Evolutionary conservation across 2,888 invertebrate species (phyloP).

Genomic region (Parapristionchus giblindavisi): DNA sequence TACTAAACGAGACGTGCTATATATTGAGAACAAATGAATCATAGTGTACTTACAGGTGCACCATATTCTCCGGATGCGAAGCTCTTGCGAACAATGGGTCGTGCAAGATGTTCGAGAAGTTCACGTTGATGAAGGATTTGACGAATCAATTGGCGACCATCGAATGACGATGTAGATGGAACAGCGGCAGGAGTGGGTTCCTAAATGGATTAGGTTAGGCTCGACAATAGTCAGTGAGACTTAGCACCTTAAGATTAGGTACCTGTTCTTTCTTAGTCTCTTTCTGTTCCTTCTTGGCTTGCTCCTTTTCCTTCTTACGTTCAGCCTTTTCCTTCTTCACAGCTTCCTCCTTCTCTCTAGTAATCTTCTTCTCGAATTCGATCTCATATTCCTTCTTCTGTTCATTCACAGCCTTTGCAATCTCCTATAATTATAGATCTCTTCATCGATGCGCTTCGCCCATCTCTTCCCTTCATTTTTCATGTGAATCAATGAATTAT

Average conservation of each 20-base stretch:
- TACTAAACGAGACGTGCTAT: no score
- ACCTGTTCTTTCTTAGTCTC: background rate
- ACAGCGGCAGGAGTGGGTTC: no score
- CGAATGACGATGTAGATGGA: no score
- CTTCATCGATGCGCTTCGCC: background rate
- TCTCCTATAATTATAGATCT: background rate
- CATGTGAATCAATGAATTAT: background rate
- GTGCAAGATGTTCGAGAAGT: background rate
- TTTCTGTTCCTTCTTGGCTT: background rate
- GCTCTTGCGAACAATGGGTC: slow-evolving; percentile 1
- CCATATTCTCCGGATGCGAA: slow-evolving; percentile 5
- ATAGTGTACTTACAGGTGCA: background rate
- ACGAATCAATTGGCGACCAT: background rate
- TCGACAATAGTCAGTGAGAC: background rate
- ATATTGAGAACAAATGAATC: background rate
- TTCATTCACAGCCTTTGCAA: background rate
- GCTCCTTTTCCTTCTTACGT: background rate
- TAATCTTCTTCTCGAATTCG: background rate
- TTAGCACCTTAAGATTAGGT: no score
- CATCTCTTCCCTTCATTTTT: background rate
- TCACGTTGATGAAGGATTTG: slow-evolving; percentile 8
- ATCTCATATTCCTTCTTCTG: background rate
- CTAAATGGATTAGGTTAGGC: slow-evolving; percentile 5
- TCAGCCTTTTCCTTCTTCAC: background rate
- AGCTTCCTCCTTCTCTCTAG: background rate